phyloP scores from a whole-genome alignment of 2,797 vertebrate species.

The Sebastes cheni region DNA sequence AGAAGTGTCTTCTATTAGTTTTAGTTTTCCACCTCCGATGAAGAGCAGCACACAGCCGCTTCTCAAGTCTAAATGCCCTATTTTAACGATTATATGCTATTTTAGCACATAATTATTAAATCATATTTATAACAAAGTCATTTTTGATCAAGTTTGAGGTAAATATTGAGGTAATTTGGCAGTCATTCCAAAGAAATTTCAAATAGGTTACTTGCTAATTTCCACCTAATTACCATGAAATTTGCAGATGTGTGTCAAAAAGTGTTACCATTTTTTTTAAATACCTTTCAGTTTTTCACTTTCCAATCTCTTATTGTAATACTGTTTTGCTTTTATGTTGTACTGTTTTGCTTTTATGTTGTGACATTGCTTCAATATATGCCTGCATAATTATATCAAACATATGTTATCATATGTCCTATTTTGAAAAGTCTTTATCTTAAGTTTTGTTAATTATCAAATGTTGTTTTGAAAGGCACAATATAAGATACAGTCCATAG shows the following conservation, averaged over 20 bases:
- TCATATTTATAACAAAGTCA: too few relatives aligned
- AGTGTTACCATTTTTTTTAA: neutral
- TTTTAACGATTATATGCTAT: too few relatives aligned
- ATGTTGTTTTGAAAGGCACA: neutral
- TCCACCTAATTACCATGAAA: too few relatives aligned
- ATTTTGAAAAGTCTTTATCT: neutral
- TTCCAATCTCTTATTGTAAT: neutral
- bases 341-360: neutral
- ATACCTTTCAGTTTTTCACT: neutral
- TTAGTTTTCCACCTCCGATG: accelerated
- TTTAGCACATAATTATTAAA: too few relatives aligned
- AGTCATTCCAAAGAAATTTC: too few relatives aligned
- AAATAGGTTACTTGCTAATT: too few relatives aligned
- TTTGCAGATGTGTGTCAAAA: too few relatives aligned
- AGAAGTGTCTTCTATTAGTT: too few relatives aligned
- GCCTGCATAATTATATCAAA: neutral
- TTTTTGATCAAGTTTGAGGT: too few relatives aligned
- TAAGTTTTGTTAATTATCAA: neutral
- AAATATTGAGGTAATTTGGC: too few relatives aligned
- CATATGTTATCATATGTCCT: neutral
- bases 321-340: neutral
- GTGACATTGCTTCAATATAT: neutral
- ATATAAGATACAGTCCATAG: neutral
- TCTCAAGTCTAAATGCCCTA: too few relatives aligned
- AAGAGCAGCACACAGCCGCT: too few relatives aligned